Base-by-base conservation (phyloP, 2,888 invertebrate genomes). In the Chelonus formosanus region DNA sequence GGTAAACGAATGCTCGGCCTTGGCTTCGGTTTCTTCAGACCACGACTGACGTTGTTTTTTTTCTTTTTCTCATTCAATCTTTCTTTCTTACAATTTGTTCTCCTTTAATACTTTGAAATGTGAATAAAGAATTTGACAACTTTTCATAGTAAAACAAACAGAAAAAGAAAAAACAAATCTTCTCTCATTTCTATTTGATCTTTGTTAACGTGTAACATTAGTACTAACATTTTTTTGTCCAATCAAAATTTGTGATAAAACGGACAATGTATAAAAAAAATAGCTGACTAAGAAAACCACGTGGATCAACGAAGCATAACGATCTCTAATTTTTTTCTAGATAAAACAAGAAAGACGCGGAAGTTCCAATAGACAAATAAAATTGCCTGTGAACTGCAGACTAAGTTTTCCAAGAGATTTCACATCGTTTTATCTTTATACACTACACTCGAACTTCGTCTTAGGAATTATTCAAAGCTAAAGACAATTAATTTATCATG, bases 1-100 rank as follows among this genome's bases (percentile, higher is more conserved):
- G 78, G 78, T 76, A 75, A 79, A 78, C 75, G 78, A 77, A 79
- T 78, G 77, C 74, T 73, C 72, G 79, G 74, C 79, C 78, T 78
- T 79, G 78, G 76, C 70, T 75, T 70, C 68, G 62, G 62, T 66
- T 71, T 68, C 68, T 63, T 59, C 65, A 63, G 59, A 67, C 63
- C 63, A 59, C 55, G 62, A 43, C 68, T 40, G 47, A 45, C 60
- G 32, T 52, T n/a, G 20, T 50, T 2, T 31, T 7, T 5, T 7
- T 34, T 47, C 8, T 55, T 35, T 45, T 3, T 32, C 40, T 45
- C 44, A 45, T 47, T n/a, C 40, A 20, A 52, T 58, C 43, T 36
- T 56, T 35, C 20, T 20, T 20, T 20, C 20, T 20, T 20, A 20
- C 20, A 6, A 58, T 53, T 59, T 65, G 45, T 34, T 36, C 45